These are phyloP conservation scores for Zophobas morio DNA, from an alignment of 1,140 invertebrate genomes.

Conservation along the genomic window DNA sequence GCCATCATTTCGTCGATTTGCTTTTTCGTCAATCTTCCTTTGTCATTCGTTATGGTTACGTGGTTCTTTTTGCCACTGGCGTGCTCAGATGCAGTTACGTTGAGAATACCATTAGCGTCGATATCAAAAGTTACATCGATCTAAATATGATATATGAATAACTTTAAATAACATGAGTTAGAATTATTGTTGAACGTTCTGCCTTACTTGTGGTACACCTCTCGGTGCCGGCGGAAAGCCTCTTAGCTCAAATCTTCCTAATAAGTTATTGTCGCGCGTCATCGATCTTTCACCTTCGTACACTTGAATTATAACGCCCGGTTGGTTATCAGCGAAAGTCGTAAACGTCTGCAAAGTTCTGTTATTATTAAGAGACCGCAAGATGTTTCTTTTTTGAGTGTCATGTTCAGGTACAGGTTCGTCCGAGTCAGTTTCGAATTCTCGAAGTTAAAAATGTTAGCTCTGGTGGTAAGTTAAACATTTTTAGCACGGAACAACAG, in stretches of 20 bases:
- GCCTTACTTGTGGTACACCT: conserved; percentile 63
- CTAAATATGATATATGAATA: conserved; percentile 37
- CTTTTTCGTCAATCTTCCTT: conserved; percentile 66
- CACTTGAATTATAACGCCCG: conserved; percentile 72
- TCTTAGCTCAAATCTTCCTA: conserved; percentile 79
- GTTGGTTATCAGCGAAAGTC: conserved; percentile 68
- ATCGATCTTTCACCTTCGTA: conserved; percentile 78
- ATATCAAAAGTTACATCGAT: conserved; percentile 70
- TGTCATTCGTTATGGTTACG: conserved; percentile 70
- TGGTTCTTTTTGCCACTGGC: conserved; percentile 68
- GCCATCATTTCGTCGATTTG: conserved; percentile 74
- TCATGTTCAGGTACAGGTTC: neutral
- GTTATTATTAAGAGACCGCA: neutral
- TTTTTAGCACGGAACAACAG: no score
- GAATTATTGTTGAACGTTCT: conserved; percentile 2
- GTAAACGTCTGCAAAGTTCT: conserved; percentile 63
- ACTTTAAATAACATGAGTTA: no score
- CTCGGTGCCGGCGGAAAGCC: conserved; percentile 77
- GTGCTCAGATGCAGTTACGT: conserved; percentile 74
- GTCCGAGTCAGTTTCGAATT: neutral
- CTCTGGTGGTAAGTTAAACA: no score
- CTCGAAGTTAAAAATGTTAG: no score
- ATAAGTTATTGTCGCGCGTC: conserved; percentile 79
- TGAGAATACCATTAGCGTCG: conserved; percentile 73
- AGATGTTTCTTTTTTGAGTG: neutral